phyloP scores from a whole-genome alignment of 1,140 invertebrate species.

The Periplaneta americana region DNA sequence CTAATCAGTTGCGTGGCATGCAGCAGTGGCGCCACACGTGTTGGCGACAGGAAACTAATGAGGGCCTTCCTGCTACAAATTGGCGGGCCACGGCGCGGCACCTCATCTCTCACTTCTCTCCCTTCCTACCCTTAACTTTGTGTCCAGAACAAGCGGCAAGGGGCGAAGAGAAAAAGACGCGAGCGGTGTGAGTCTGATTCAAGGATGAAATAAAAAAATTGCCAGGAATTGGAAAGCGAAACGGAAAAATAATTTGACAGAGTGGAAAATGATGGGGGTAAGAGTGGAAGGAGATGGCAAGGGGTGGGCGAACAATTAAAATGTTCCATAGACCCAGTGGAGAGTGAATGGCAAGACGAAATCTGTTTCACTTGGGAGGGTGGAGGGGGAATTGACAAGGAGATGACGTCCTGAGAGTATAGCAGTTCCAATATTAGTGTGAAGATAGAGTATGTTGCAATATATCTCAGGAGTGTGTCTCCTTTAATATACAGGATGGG shows the following conservation, averaged over 20 bases:
- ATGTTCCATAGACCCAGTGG: background rate
- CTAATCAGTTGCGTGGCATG: conserved; percentile 16
- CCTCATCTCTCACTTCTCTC: background rate
- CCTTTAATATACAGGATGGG: no score
- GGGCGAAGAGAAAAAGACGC: background rate
- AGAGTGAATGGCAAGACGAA: background rate
- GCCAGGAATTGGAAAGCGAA: background rate
- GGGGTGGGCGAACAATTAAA: background rate
- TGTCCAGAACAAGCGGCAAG: background rate
- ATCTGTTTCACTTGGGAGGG: background rate
- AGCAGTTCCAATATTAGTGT: background rate
- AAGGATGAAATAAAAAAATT: background rate
- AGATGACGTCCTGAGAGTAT: background rate
- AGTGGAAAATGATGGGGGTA: background rate
- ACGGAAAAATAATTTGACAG: background rate
- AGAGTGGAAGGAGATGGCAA: background rate
- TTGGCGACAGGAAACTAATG: conserved; percentile 17
- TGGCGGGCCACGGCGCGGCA: conserved; percentile 1
- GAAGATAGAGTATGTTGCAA: background rate
- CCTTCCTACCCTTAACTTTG: conserved; percentile 1
- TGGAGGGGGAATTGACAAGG: background rate
- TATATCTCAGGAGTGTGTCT: no score
- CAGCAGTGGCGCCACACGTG: conserved; percentile 17
- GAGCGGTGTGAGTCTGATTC: no score
- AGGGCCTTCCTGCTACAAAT: conserved; percentile 19